Evolutionary conservation across 2,797 vertebrate genomes (phyloP), one percentile per base, ranked within the genome.

Genomic region (Rhinella marina): DNA sequence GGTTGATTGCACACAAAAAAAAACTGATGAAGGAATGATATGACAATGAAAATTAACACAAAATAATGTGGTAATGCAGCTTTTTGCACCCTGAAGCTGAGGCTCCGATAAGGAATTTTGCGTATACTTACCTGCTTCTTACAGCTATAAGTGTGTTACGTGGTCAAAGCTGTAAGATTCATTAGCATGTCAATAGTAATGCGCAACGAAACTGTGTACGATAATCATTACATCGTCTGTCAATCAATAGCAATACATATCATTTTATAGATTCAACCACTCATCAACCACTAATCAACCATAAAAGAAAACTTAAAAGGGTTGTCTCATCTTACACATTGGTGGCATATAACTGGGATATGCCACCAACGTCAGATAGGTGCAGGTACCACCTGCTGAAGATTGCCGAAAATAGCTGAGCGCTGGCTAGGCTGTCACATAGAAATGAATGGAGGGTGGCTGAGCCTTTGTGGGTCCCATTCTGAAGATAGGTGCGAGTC

Each of bases 21-120:
- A 89, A 54, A 32, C 52, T 27, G 19, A 84, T 89, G 88, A 70
- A 87, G 52, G 7, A 62, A 87, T 89, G 81, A 48, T 32, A 89
- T 89, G 81, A 64, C n/a, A 73, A 32, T 54, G n/a, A 84, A 72
- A 88, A 54, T 10, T 9, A 52, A 88, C 75, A 64, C 13, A 88
- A 41, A 81, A 66, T 64, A 52, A 52, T n/a, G n/a, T n/a, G n/a
- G 50, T 64, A 52, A 52, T n/a, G n/a, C 32, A 17, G 50, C 9
- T 50, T 23, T 21, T 10, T 23, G 64, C 27, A 13, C 23, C 12
- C 12, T 56, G 13, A 17, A 72, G 59, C 8, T 64, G 32, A 62
- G 48, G 12, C 19, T 52, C 68, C n/a, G 29, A n/a, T 32, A 41
- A 27, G 16, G 25, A 61, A 2, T 56, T 21, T n/a, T 23, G 32